Percentiles rank a stretch among this genome's conserved stretches.
Evolutionary conservation across 1,140 invertebrate genomes (phyloP).

Genomic region (Drosophila auraria): DNA sequence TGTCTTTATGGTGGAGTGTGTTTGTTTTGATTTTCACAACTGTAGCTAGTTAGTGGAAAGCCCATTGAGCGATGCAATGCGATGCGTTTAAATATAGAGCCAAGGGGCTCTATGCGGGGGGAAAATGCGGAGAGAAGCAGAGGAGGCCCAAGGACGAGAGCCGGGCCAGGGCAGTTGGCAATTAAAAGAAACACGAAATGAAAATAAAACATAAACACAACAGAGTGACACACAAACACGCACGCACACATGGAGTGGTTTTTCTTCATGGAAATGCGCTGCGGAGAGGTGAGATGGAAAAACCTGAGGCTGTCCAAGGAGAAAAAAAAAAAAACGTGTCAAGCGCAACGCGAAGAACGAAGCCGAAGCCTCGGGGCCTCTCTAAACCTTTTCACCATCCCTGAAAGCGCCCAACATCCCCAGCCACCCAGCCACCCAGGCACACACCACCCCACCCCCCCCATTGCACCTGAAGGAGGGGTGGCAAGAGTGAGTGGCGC

Average conservation of each 20-base stretch:
- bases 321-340: constrained; percentile 39
- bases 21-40: constrained; percentile 35
- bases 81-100: constrained; percentile 74
- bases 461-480: constrained; percentile 6
- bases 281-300: constrained; percentile 5
- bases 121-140: not conserved
- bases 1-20: constrained; percentile 14
- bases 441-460: not conserved
- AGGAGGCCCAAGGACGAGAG: constrained; percentile 41
- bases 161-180: constrained; percentile 41
- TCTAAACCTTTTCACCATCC: constrained; percentile 14
- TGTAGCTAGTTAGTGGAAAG: constrained; percentile 35
- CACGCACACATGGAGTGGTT: constrained; percentile 35
- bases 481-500: not conserved
- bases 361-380: constrained; percentile 42
- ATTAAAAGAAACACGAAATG: constrained; percentile 62
- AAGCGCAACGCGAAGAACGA: constrained; percentile 44
- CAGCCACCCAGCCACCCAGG: not conserved
- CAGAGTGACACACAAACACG: constrained; percentile 47
- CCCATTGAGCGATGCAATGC: constrained; percentile 27
- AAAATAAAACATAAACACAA: constrained; percentile 59
- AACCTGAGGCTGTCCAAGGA: constrained; percentile 28
- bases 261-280: constrained; percentile 1
- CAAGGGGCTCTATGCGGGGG: not conserved
- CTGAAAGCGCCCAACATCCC: constrained; percentile 4